Evolutionary conservation across 2,113 vertebrate species (phyloP).

Genomic region (Odocoileus hemionus): DNA sequence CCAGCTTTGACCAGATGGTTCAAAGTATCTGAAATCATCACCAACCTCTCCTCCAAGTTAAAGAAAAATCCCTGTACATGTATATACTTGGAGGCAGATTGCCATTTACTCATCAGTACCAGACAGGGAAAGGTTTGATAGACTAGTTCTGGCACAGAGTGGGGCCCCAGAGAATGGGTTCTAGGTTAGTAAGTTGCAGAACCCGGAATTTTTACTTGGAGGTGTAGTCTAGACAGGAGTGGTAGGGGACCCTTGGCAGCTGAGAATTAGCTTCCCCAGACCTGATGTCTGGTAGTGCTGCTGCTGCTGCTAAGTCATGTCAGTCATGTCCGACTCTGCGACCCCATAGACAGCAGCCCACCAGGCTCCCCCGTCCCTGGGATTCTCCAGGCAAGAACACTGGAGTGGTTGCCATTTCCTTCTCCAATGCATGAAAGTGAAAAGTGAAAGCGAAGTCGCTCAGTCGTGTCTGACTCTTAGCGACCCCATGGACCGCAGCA

Average conservation of each 20-base stretch:
- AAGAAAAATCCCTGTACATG: background rate
- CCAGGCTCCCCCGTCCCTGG: no score
- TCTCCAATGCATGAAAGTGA: no score
- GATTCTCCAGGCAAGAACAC: no score
- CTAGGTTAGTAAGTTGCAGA: background rate
- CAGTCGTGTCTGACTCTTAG: no score
- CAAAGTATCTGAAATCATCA: background rate
- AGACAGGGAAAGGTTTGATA: background rate
- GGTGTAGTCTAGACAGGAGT: background rate
- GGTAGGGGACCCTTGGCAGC: background rate
- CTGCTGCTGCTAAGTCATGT: no score
- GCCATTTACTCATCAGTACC: background rate
- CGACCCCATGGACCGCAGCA: no score
- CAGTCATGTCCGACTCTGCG: no score
- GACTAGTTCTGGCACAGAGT: background rate
- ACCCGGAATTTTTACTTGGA: background rate
- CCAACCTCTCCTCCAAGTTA: background rate
- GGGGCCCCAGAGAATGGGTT: background rate
- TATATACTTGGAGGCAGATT: background rate
- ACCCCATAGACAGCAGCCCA: no score
- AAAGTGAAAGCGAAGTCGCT: no score
- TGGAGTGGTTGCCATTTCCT: no score
- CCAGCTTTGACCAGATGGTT: background rate
- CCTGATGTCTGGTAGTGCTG: background rate
- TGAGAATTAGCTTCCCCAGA: background rate